Conservation (phyloP, 2,888 invertebrate species). For the Clanis bilineata region DNA sequence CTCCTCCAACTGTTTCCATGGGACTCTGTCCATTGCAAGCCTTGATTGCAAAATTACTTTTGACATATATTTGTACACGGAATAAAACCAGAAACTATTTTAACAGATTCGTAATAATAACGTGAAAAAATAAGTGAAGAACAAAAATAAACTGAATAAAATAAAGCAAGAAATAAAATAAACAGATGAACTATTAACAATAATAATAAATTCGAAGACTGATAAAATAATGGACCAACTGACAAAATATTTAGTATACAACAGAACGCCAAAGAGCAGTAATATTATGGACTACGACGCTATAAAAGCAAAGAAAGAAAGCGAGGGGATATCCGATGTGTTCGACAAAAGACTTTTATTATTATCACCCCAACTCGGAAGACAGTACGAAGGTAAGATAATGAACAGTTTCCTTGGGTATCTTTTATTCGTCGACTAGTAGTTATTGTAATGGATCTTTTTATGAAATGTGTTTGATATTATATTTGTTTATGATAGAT, state of each 20-base stretch:
- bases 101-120: conserved; percentile 1
- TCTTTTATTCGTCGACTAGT: no score
- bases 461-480: no score
- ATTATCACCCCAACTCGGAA: conserved; percentile 61
- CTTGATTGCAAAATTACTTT: no score
- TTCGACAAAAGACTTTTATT: conserved; percentile 61
- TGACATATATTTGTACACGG: no score
- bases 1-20: no score
- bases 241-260: conserved; percentile 67
- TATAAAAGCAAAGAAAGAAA: conserved; percentile 53
- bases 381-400: conserved; percentile 58
- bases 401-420: not conserved
- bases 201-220: not conserved
- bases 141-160: not conserved
- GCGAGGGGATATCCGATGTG: conserved; percentile 39
- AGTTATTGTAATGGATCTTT: not conserved
- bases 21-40: no score
- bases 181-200: not conserved
- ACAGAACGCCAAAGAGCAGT: conserved; percentile 61
- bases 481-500: no score
- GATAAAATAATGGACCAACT: conserved; percentile 58
- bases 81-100: not conserved
- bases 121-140: not conserved
- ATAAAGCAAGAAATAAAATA: conserved; percentile 15
- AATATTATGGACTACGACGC: conserved; percentile 63